Evolutionary conservation across 30 jellyfish, hydroid and myxozoan species (phyloP).

Genomic region (Turritopsis rubra): DNA sequence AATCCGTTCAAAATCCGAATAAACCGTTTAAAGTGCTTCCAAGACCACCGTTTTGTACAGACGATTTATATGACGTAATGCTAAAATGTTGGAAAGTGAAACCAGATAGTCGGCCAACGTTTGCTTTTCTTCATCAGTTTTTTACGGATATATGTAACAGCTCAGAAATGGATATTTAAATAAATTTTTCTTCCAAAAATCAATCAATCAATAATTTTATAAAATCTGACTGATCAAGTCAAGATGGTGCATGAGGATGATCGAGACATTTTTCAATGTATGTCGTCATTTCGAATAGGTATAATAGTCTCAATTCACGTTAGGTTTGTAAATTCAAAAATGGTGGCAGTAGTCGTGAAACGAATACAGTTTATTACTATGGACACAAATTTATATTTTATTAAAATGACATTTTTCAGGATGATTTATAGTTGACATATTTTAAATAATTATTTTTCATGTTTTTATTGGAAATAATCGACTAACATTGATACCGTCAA

Average conservation of each 20-base stretch:
- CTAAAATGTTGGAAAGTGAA: conserved; percentile 59
- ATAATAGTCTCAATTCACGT: too few relatives aligned
- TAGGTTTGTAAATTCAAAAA: too few relatives aligned
- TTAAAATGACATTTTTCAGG: too few relatives aligned
- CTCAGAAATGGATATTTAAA: conserved; percentile 22
- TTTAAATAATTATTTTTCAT: neutral
- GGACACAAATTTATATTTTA: neutral
- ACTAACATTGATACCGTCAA: too few relatives aligned
- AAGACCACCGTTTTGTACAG: conserved; percentile 58
- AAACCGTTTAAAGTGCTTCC: conserved; percentile 33
- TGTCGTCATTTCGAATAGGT: too few relatives aligned
- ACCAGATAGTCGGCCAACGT: conserved; percentile 69
- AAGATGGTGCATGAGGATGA: neutral
- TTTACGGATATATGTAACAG: conserved; percentile 24
- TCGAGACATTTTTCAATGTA: too few relatives aligned
- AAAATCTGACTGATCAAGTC: neutral
- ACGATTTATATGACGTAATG: conserved; percentile 44
- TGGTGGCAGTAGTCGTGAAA: neutral
- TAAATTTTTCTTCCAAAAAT: neutral
- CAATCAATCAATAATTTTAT: neutral
- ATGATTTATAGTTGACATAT: neutral
- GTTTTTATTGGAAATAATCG: neutral
- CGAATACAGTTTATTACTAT: neutral
- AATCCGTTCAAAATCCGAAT: conserved; percentile 50
- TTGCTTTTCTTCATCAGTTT: conserved; percentile 29